A percentile compares a stretch with the other conserved stretches of the same genome.
These are phyloP conservation scores for Oopsacas minuta DNA, from an alignment of 37 sponge, comb jelly and placozoan genomes.

Conservation along the genomic window DNA sequence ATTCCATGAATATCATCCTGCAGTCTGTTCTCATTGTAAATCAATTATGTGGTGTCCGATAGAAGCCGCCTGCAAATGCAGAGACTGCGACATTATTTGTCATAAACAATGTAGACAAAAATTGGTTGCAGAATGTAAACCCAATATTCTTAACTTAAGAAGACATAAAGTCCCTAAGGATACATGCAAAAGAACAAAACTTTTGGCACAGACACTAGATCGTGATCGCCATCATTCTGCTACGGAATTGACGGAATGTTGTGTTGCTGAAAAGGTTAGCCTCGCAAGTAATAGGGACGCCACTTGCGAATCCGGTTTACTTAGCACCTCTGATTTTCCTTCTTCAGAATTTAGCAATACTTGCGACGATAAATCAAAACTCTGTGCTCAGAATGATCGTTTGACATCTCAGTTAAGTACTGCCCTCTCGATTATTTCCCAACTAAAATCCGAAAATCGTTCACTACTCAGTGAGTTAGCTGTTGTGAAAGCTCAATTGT, in stretches of 20 bases:
- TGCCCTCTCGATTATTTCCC: neutral
- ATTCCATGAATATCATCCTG: neutral
- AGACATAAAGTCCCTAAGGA: neutral
- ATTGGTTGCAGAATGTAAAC: neutral
- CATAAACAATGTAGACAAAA: neutral
- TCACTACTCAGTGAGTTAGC: neutral
- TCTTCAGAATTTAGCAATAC: neutral
- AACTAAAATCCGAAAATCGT: neutral
- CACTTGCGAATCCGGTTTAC: neutral
- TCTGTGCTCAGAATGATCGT: neutral
- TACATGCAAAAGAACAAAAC: neutral
- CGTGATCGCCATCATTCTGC: conserved; percentile 1
- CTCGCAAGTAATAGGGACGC: neutral
- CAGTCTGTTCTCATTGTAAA: conserved; percentile 6
- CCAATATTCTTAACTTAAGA: neutral
- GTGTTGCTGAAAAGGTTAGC: neutral
- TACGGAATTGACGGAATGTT: neutral
- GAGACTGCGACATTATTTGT: neutral
- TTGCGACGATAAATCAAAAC: neutral
- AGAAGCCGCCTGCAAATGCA: neutral
- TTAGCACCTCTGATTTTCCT: neutral
- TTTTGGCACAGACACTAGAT: neutral
- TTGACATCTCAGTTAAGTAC: neutral
- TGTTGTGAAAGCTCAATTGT: neutral
- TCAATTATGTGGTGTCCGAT: conserved; percentile 13